A percentile compares a stretch with the other conserved stretches of the same genome.
These are phyloP conservation scores for Herminia tarsipennalis DNA, from an alignment of 2,888 invertebrate species.

Conservation along the genomic window DNA sequence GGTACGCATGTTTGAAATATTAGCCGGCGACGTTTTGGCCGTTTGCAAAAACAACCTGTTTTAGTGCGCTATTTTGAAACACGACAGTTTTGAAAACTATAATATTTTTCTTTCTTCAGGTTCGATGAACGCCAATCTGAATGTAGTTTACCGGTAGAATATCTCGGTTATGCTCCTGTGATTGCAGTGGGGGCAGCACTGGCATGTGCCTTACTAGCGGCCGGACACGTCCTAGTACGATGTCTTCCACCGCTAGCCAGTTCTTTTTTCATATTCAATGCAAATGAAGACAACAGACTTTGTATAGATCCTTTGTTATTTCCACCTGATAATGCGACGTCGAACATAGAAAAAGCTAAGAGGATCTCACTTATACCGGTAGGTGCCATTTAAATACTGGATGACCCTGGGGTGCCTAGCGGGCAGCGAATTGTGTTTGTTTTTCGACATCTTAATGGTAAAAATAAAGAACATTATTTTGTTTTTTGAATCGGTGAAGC, in stretches of 20 bases:
- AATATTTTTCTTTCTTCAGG: constrained; percentile 43
- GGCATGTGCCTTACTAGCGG: constrained; percentile 58
- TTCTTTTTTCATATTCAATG: constrained; percentile 77
- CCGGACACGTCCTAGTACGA: constrained; percentile 58
- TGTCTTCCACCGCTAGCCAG: constrained; percentile 65
- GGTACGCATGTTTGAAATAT: too few relatives aligned
- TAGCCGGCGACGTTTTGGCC: too few relatives aligned
- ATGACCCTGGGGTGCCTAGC: too few relatives aligned
- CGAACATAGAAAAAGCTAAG: constrained; percentile 42
- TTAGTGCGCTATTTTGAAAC: too few relatives aligned
- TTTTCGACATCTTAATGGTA: too few relatives aligned
- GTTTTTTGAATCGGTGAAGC: too few relatives aligned
- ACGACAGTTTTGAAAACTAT: background rate
- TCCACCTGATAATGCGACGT: constrained; percentile 29
- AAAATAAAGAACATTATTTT: too few relatives aligned
- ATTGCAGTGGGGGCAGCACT: constrained; percentile 56
- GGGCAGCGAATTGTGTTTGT: too few relatives aligned
- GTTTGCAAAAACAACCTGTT: background rate
- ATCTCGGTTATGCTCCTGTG: constrained; percentile 57
- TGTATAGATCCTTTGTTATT: constrained; percentile 57
- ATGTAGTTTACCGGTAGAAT: constrained; percentile 58
- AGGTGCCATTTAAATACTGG: too few relatives aligned
- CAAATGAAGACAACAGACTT: constrained; percentile 76
- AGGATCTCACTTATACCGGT: constrained; percentile 66
- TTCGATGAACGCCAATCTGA: constrained; percentile 63